Conservation (phyloP, 2,888 invertebrate species). For the Lathronympha strigana region DNA sequence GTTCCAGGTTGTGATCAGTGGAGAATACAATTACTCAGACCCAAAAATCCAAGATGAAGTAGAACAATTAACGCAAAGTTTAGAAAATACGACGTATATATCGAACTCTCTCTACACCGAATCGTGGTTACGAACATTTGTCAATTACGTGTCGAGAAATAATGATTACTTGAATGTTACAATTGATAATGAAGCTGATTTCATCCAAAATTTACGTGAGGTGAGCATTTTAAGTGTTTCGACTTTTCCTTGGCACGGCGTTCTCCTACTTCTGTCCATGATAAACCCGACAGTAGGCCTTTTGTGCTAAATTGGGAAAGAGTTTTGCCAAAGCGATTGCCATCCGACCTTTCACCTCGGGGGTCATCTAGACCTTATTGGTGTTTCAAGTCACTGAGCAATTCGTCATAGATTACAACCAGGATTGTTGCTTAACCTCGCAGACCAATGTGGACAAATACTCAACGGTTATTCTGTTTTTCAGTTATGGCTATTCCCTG, state of each 20-base stretch:
- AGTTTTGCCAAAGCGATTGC: neutral
- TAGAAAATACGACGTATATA: slow-evolving; percentile 92
- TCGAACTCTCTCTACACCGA: slow-evolving; percentile 92
- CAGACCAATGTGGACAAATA: neutral
- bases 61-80: slow-evolving; percentile 89
- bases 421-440: neutral
- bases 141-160: slow-evolving; percentile 90
- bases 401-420: neutral
- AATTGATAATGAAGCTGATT: slow-evolving; percentile 88
- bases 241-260: too few relatives aligned
- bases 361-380: neutral
- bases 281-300: too few relatives aligned
- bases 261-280: neutral
- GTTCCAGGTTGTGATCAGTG: slow-evolving; percentile 91
- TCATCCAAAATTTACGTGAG: slow-evolving; percentile 90
- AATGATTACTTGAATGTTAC: slow-evolving; percentile 90
- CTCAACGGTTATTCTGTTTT: slow-evolving; percentile 51
- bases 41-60: slow-evolving; percentile 89
- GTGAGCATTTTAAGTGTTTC: slow-evolving; percentile 62
- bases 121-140: slow-evolving; percentile 94
- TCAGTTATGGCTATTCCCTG: slow-evolving; percentile 90
- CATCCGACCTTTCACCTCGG: neutral
- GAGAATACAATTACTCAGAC: slow-evolving; percentile 92
- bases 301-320: neutral
- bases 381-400: neutral